Evolutionary conservation across 2,113 vertebrate genomes (phyloP).

Genomic region (Rhinichthys klamathensis): DNA sequence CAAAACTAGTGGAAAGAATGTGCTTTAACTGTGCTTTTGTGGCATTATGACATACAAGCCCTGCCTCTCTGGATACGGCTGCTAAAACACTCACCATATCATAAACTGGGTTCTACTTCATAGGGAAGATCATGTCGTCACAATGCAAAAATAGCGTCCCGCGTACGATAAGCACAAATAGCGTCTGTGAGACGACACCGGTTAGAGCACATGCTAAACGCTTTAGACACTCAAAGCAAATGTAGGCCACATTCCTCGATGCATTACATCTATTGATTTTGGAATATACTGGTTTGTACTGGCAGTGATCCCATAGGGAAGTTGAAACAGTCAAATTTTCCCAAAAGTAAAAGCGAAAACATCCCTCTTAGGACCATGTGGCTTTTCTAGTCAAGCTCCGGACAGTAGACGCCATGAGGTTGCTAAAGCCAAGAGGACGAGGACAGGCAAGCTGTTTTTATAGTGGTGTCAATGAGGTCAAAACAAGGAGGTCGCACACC

Average conservation of each 20-base stretch:
- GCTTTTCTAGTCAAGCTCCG: constrained; percentile 30
- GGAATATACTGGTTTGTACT: constrained; percentile 47
- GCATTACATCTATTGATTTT: constrained; percentile 42
- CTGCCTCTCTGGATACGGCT: background rate
- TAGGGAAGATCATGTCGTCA: background rate
- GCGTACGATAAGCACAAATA: background rate
- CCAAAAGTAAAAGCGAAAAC: background rate
- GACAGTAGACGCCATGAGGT: constrained; percentile 4
- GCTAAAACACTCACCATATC: background rate
- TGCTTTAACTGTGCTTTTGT: background rate
- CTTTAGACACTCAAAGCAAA: constrained; percentile 48
- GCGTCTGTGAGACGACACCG: constrained; percentile 11
- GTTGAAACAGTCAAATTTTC: constrained; percentile 43
- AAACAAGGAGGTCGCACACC: constrained; percentile 68
- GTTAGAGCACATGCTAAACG: constrained; percentile 56
- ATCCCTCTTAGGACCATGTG: background rate
- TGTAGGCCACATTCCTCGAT: constrained; percentile 32
- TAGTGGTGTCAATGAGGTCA: constrained; percentile 55
- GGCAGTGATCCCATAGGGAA: constrained; percentile 72
- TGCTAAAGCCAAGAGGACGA: constrained; percentile 46
- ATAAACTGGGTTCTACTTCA: background rate
- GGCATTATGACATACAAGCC: background rate
- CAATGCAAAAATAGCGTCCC: background rate
- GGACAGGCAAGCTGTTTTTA: constrained; percentile 30
- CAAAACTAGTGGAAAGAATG: background rate